Conservation (phyloP, 2,888 invertebrate species). For the Nyleta sp. region DNA sequence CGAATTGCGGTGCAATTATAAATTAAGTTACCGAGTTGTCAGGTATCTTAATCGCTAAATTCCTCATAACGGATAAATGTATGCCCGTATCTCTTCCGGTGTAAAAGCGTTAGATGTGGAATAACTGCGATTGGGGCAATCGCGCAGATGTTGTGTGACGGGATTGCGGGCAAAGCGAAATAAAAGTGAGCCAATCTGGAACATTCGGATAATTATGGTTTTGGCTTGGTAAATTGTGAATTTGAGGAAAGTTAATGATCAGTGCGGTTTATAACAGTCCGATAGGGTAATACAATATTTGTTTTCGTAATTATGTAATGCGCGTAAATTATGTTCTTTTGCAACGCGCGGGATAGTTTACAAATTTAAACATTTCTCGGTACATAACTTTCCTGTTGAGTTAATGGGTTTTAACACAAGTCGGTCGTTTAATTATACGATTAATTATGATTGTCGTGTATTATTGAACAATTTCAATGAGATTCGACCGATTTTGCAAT, state of each 20-base stretch:
- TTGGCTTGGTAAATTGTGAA: conserved; percentile 6
- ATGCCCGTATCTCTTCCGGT: conserved; percentile 51
- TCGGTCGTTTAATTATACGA: too few species aligned
- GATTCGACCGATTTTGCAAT: too few species aligned
- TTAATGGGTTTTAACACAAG: too few species aligned
- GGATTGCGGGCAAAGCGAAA: too few species aligned
- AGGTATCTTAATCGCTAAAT: too few species aligned
- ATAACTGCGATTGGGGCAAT: conserved; percentile 49
- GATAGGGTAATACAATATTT: too few species aligned
- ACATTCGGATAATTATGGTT: conserved; percentile 2
- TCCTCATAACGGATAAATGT: conserved; percentile 61
- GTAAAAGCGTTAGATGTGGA: conserved; percentile 34
- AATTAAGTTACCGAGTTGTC: conserved; percentile 8
- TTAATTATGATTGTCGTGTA: too few species aligned
- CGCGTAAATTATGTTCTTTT: too few species aligned
- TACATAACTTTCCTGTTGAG: not conserved
- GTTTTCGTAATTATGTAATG: not conserved
- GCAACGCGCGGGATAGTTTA: too few species aligned
- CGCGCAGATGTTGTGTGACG: conserved; percentile 21
- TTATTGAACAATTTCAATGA: too few species aligned
- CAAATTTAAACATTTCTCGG: not conserved
- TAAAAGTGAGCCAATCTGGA: conserved; percentile 26
- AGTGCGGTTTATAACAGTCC: too few species aligned
- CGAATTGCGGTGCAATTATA: conserved; percentile 3
- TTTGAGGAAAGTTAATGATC: conserved; percentile 9